A percentile compares a stretch with the other conserved stretches of the same genome.
Conservation (phyloP, 2,888 invertebrate genomes). For the Atethmia centrago region DNA sequence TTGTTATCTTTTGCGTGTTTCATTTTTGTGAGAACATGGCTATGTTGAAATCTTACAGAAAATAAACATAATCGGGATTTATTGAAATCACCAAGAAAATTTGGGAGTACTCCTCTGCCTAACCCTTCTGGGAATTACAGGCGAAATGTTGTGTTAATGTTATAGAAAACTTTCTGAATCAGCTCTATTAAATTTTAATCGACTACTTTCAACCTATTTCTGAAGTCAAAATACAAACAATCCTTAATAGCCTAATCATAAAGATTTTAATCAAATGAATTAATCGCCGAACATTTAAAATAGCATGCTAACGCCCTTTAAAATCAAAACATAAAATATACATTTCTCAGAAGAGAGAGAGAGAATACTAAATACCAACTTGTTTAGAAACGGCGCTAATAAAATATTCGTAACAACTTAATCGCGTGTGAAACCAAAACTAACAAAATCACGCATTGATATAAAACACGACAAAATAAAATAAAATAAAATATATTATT, state of each 20-base stretch:
- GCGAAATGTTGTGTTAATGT: no score
- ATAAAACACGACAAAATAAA: constrained; percentile 43
- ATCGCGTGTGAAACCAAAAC: constrained; percentile 55
- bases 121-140: no score
- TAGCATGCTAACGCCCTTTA: constrained; percentile 27
- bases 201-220: neutral
- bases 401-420: constrained; percentile 22
- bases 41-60: no score
- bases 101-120: no score
- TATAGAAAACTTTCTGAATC: neutral
- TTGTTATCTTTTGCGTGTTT: neutral
- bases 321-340: constrained; percentile 18
- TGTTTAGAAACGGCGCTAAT: constrained; percentile 34
- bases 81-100: neutral
- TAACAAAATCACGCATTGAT: constrained; percentile 46
- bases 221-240: neutral
- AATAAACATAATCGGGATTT: neutral
- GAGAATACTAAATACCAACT: constrained; percentile 25
- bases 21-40: neutral
- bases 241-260: neutral
- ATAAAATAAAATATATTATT: constrained; percentile 22
- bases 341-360: constrained; percentile 29
- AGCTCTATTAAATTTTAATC: neutral
- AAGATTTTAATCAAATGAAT: constrained; percentile 23
- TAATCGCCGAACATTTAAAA: constrained; percentile 12